Base-by-base conservation (phyloP, 2,113 vertebrate genomes). In the Hemicordylus capensis region DNA sequence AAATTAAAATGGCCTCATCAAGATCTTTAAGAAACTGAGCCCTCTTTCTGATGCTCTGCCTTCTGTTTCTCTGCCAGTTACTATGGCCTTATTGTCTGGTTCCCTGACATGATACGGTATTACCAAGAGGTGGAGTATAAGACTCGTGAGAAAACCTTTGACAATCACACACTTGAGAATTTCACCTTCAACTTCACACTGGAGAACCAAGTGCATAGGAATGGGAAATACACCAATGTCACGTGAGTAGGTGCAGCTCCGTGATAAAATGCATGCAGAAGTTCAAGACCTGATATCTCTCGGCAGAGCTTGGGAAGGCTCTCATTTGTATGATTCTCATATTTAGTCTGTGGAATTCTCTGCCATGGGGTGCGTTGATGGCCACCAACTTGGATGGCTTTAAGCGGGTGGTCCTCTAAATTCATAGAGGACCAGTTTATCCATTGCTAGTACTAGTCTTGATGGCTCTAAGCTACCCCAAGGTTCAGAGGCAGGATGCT, bases 51-150 rank as follows among this genome's bases (percentile, higher is more conserved):
- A 83, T 9, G 2, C 28, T 6, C 51, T 12, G 37, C 31, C 90
- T 58, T 77, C 14, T 84, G 59, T 44, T 83, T 79, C 79, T 84
- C 1, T 72, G 77, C 0, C 91, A 99, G 99, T 92, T 99, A 98
- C 94, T 98, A 99, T 1, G 99, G 99, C 24, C 96, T 99, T 87
- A 98, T 97, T 0, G 98, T 99, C 63, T 99, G 98, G 98, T 99
- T 99, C 91, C 98, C 98, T 5, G 99, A 99, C 80, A 98, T 99
- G 97, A 98, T 99, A 88, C 98, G 98, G 3, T 98, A 98, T 91
- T 96, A 98, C 92, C 98, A 99, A 95, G 98, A 97, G 1, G 97
- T 98, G 87, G 98, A 97, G 0, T 99, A 98, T 6, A 97, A 98
- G 86, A 97, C 97, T 51, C 97, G 97, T 77, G 96, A 98, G 58